Conservation (phyloP, 2,113 vertebrate species). For the Arenaria interpres region DNA sequence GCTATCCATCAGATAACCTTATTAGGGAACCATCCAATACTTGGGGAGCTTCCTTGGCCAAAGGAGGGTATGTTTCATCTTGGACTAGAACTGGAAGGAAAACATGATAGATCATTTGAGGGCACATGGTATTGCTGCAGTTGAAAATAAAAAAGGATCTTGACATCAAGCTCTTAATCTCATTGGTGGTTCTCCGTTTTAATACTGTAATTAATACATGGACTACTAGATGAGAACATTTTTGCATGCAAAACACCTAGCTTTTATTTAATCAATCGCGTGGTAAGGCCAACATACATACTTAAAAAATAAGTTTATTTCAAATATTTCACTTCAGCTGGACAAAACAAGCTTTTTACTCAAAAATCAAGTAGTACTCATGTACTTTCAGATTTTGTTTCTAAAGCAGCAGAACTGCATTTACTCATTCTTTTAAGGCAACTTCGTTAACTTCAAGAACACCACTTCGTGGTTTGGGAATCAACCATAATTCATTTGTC, state of each 20-base stretch:
- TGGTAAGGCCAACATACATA: background rate
- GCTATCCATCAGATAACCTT: background rate
- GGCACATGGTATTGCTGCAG: background rate
- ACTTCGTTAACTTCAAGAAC: slow-evolving; percentile 20
- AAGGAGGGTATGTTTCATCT: background rate
- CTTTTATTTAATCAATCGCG: background rate
- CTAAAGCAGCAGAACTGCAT: background rate
- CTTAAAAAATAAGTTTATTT: background rate
- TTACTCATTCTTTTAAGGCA: background rate
- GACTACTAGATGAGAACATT: background rate
- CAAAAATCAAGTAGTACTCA: background rate
- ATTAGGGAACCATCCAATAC: background rate
- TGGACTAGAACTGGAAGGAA: background rate
- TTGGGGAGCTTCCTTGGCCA: background rate
- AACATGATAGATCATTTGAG: background rate
- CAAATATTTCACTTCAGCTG: background rate
- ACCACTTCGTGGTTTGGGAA: background rate
- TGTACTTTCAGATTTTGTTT: background rate
- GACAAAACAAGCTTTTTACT: background rate
- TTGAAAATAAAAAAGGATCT: background rate
- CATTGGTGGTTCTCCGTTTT: background rate
- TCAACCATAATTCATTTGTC: background rate
- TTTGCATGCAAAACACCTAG: background rate
- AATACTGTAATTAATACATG: background rate
- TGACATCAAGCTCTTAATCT: background rate